Evolutionary conservation across 2,888 invertebrate species (phyloP), one percentile per base, ranked within the genome.

Genomic region (Zonitis immaculata): DNA sequence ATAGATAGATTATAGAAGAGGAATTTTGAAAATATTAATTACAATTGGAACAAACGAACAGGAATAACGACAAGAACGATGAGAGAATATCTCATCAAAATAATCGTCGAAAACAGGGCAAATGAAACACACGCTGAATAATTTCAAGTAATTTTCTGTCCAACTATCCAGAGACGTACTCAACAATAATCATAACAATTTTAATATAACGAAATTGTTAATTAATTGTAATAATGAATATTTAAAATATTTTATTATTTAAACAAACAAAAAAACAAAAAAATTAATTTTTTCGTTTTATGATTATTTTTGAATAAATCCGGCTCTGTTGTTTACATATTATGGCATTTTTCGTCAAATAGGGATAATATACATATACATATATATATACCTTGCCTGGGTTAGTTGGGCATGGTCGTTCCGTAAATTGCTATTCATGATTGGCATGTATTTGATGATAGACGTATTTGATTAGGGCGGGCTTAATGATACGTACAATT

Each of bases 401-500:
- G 52, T 35, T 54, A 42, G 47, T 51, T 55, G 43, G 49, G 58
- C 56, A 63, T 59, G 58, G 51, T 51, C 59, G 55, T 58, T 57
- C 60, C 57, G 64, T 64, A 69, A 70, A 72, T 71, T 72, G 69
- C 69, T 64, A 66, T 68, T 66, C 70, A 71, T 71, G 73, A 73
- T 72, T 71, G 71, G 72, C 72, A 72, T 73, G 72, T 70, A 73
- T 73, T 72, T 72, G 72, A 72, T 72, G 72, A 73, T 73, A 69
- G 71, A 70, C 71, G 72, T 72, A 73, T 73, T 73, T 74, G 72
- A 73, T 73, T 73, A 72, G 73, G 71, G 70, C 70, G 69, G 65
- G 62, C 68, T 70, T 74, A 74, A 74, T 74, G 73, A 73, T 72
- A 74, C 73, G 73, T 73, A 73, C 72, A 73, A 73, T 74, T 73